Conservation (phyloP, 64 coral and sea anemone species). For the Pocillopora verrucosa region DNA sequence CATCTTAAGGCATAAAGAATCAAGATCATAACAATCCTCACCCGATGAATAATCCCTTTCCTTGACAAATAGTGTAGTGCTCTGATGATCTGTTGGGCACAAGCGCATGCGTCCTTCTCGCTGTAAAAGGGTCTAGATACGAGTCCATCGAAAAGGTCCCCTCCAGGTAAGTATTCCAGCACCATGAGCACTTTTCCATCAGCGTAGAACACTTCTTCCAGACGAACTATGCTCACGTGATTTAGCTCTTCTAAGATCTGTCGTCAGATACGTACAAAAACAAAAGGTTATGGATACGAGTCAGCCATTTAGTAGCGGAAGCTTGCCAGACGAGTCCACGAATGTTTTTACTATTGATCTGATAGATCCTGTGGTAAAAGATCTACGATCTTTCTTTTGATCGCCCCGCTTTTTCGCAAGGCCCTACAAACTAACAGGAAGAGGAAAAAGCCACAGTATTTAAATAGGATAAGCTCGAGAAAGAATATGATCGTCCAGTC, state of each 20-base stretch:
- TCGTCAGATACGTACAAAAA: background rate
- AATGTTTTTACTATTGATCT: too few relatives aligned
- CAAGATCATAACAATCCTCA: slow-evolving; percentile 12
- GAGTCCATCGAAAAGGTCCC: slow-evolving; percentile 93
- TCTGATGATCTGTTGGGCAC: slow-evolving; percentile 67
- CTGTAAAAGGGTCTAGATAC: slow-evolving; percentile 81
- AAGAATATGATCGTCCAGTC: too few relatives aligned
- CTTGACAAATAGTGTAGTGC: slow-evolving; percentile 67
- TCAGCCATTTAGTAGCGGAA: too few relatives aligned
- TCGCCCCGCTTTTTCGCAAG: too few relatives aligned
- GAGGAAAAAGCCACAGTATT: too few relatives aligned
- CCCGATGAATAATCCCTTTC: slow-evolving; percentile 80
- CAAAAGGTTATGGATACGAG: too few relatives aligned
- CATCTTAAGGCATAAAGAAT: background rate
- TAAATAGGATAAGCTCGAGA: too few relatives aligned
- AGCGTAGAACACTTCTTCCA: slow-evolving; percentile 74
- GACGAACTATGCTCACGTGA: slow-evolving; percentile 77
- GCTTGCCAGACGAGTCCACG: too few relatives aligned
- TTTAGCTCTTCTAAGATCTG: slow-evolving; percentile 74
- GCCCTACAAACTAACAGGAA: too few relatives aligned
- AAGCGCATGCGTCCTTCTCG: slow-evolving; percentile 85
- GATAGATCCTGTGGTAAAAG: too few relatives aligned
- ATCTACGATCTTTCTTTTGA: too few relatives aligned
- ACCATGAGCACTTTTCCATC: slow-evolving; percentile 67
- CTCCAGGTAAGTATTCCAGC: slow-evolving; percentile 86